Percentiles rank a stretch among this genome's conserved stretches.
Conservation (phyloP, 2,888 invertebrate genomes). For the Phasia obesa region DNA sequence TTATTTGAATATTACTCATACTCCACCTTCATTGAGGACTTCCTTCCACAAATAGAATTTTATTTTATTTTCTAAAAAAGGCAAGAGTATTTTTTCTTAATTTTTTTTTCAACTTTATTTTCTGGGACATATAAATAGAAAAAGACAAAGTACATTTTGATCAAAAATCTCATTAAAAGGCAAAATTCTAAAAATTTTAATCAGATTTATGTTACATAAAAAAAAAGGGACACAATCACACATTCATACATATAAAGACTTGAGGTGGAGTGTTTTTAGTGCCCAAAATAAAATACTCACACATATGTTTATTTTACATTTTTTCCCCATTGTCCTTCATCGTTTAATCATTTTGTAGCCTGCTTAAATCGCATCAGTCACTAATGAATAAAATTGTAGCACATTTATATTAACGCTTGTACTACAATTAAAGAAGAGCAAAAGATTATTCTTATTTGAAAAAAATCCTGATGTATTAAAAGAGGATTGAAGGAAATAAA, state of each 20-base stretch:
- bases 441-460: too few species aligned
- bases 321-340: constrained; percentile 42
- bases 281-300: constrained; percentile 71
- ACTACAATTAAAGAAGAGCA: too few species aligned
- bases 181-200: constrained; percentile 81
- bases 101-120: constrained; percentile 31
- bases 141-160: constrained; percentile 52
- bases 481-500: too few species aligned
- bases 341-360: constrained; percentile 60
- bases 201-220: constrained; percentile 78
- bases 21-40: not conserved
- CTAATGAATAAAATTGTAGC: constrained; percentile 1
- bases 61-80: constrained; percentile 7
- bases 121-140: constrained; percentile 43
- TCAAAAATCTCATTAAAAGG: constrained; percentile 81
- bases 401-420: too few species aligned
- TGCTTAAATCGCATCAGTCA: constrained; percentile 12
- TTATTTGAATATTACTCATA: constrained; percentile 71
- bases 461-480: too few species aligned
- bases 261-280: constrained; percentile 9
- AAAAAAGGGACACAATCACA: not conserved
- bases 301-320: constrained; percentile 60
- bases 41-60: not conserved
- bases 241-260: not conserved
- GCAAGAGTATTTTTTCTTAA: constrained; percentile 14